Conservation (phyloP, 1,140 invertebrate genomes). For the Dreissena polymorpha region DNA sequence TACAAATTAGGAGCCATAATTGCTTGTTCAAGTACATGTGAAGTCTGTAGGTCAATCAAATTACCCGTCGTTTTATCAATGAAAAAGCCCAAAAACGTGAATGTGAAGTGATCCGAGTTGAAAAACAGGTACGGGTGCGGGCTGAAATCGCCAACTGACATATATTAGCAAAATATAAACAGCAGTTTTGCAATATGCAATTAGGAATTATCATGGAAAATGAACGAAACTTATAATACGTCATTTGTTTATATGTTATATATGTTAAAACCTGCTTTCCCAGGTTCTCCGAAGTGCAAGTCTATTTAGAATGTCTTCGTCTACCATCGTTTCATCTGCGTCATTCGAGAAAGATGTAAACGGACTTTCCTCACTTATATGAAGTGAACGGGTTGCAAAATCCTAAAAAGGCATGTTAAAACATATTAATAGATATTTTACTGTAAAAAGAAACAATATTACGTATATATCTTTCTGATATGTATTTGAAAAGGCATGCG, state of each 20-base stretch:
- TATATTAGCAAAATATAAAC: too few species aligned
- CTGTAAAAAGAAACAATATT: too few species aligned
- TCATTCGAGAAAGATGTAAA: too few species aligned
- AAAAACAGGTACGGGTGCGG: slow-evolving; percentile 73
- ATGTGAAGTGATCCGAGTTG: slow-evolving; percentile 63
- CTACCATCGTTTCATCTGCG: too few species aligned
- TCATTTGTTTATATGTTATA: too few species aligned
- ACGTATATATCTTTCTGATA: too few species aligned
- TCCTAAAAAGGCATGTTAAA: background rate
- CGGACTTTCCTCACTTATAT: background rate
- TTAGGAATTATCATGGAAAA: too few species aligned
- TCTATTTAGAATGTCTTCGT: background rate
- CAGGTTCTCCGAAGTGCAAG: background rate
- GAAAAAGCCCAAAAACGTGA: slow-evolving; percentile 71
- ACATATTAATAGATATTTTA: background rate
- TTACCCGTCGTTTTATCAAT: slow-evolving; percentile 62
- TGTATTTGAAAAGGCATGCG: too few species aligned
- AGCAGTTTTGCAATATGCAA: too few species aligned
- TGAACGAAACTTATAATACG: too few species aligned
- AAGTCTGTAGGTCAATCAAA: slow-evolving; percentile 56
- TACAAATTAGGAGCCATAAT: slow-evolving; percentile 56
- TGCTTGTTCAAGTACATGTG: slow-evolving; percentile 34
- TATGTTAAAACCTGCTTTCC: background rate
- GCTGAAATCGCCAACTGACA: slow-evolving; percentile 36
- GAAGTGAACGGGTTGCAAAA: background rate